phyloP scores from a whole-genome alignment of 2,113 vertebrate genomes.

The Nesoenas mayeri region DNA sequence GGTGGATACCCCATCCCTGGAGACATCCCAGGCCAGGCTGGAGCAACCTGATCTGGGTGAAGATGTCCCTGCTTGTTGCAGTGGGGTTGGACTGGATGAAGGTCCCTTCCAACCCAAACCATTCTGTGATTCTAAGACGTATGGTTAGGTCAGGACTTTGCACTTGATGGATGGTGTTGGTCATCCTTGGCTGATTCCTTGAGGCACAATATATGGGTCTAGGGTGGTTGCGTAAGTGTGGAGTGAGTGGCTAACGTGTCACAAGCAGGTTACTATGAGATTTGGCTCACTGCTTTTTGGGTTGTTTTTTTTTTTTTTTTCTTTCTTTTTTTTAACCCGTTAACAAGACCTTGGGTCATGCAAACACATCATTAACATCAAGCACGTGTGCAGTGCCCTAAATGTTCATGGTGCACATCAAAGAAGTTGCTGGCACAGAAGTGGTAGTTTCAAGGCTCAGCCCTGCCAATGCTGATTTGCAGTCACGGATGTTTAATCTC shows the following conservation, averaged over 20 bases:
- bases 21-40: too few relatives aligned
- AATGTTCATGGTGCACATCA: slow-evolving; percentile 27
- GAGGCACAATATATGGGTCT: neutral
- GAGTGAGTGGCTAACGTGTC: neutral
- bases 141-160: neutral
- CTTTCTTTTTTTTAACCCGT: rapidly evolving
- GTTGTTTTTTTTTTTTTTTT: neutral
- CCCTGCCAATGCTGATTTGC: slow-evolving; percentile 22
- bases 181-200: neutral
- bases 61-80: too few relatives aligned
- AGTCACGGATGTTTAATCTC: slow-evolving; percentile 37
- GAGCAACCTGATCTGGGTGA: too few relatives aligned
- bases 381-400: slow-evolving; percentile 3
- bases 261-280: neutral
- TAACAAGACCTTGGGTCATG: neutral
- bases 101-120: too few relatives aligned
- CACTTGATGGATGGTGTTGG: neutral
- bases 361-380: neutral
- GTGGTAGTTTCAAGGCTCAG: slow-evolving; percentile 49
- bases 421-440: slow-evolving; percentile 35
- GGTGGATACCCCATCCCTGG: too few relatives aligned
- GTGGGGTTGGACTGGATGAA: too few relatives aligned
- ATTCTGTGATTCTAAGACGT: too few relatives aligned
- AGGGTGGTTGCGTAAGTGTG: neutral
- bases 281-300: neutral